phyloP scores from a whole-genome alignment of 92 coral and sea anemone species.

The Pocillopora grandis region DNA sequence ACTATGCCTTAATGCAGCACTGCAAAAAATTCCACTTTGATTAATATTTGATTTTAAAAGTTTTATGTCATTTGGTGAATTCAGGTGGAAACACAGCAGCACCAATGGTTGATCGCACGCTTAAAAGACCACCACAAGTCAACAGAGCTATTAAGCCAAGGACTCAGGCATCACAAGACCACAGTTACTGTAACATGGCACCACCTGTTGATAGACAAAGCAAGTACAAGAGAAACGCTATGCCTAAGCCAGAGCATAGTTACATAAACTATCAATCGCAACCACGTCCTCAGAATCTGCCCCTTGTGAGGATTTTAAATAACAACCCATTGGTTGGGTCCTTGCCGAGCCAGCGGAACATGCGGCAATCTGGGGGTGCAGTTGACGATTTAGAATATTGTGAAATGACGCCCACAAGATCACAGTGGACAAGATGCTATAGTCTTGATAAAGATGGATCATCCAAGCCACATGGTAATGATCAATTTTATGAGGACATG shows the following conservation, averaged over 20 bases:
- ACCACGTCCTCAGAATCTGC: constrained; percentile 33
- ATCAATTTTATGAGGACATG: constrained; percentile 77
- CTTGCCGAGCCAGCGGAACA: constrained; percentile 17
- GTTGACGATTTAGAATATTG: constrained; percentile 57
- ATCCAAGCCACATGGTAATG: constrained; percentile 6
- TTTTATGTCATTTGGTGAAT: not conserved
- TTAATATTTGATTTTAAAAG: not conserved
- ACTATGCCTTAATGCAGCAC: not conserved
- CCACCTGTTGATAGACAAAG: constrained; percentile 68
- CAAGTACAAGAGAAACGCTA: constrained; percentile 36
- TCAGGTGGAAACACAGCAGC: constrained; percentile 2
- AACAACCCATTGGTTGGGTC: constrained; percentile 9
- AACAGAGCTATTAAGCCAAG: constrained; percentile 66
- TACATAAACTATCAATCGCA: constrained; percentile 11
- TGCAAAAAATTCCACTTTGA: not conserved
- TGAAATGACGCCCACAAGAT: constrained; percentile 72
- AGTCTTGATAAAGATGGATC: constrained; percentile 56
- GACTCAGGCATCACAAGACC: constrained; percentile 31
- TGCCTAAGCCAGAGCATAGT: constrained; percentile 26
- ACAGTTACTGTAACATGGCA: constrained; percentile 73
- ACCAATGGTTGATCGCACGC: constrained; percentile 65
- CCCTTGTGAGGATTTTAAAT: constrained; percentile 5
- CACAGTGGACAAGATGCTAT: constrained; percentile 79
- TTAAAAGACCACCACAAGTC: constrained; percentile 75
- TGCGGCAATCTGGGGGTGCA: not conserved